Evolutionary conservation across 35 echinoderm and acorn worm genomes (phyloP).

Genomic region (Eucidaris tribuloides): DNA sequence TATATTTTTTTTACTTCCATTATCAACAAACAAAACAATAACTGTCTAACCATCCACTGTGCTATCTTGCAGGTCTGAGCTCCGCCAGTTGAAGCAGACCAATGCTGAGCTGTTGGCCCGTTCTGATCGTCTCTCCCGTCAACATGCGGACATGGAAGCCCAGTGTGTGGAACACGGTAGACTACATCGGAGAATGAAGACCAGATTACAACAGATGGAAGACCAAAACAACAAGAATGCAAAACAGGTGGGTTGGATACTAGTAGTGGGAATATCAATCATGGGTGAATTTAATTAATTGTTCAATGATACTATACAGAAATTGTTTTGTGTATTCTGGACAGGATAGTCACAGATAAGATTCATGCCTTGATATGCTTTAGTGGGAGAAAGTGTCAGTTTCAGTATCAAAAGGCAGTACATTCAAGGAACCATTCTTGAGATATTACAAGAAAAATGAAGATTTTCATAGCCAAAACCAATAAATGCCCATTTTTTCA

Average conservation of each 20-base stretch:
- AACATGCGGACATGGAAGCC: conserved; percentile 84
- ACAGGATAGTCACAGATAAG: no score
- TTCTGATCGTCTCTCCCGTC: conserved; percentile 60
- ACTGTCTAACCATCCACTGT: no score
- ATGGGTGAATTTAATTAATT: not conserved
- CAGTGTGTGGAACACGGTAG: conserved; percentile 92
- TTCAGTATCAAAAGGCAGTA: no score
- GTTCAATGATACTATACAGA: not conserved
- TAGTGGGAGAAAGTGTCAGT: no score
- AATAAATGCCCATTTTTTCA: no score
- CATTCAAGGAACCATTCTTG: no score
- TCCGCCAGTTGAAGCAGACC: conserved; percentile 53
- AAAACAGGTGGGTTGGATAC: conserved; percentile 61
- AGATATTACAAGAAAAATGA: no score
- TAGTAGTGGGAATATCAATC: not conserved
- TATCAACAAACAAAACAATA: no score
- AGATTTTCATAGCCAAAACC: no score
- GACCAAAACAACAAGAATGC: conserved; percentile 75
- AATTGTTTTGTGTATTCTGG: not conserved
- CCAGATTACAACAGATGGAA: conserved; percentile 71
- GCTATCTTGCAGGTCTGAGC: conserved; percentile 72
- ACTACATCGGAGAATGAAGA: conserved; percentile 81
- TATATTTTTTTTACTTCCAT: no score
- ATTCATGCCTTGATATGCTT: no score
- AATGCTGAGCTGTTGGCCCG: conserved; percentile 58